These are phyloP conservation scores for Trilocha varians DNA, from an alignment of 2,888 invertebrate genomes.

Conservation along the genomic window DNA sequence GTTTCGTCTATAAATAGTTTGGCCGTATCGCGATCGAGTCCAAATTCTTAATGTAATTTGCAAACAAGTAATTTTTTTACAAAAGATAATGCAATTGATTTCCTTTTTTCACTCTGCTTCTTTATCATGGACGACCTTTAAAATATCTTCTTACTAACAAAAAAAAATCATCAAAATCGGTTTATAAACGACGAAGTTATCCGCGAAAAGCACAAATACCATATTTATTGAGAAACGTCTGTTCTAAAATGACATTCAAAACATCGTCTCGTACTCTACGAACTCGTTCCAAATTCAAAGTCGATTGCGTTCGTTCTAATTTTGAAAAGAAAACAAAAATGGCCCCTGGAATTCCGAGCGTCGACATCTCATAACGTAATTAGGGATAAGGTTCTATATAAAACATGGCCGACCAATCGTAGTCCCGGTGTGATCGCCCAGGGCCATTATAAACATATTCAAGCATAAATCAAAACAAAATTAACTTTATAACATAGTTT, in stretches of 20 bases:
- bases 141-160: too few relatives aligned
- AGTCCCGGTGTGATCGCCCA: slow-evolving; percentile 42
- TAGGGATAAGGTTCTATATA: slow-evolving; percentile 42
- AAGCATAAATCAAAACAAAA: slow-evolving; percentile 62
- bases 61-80: too few relatives aligned
- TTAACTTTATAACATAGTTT: slow-evolving; percentile 9
- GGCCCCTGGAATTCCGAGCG: slow-evolving; percentile 35
- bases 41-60: too few relatives aligned
- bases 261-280: not conserved
- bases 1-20: slow-evolving; percentile 7
- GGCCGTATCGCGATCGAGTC: too few relatives aligned
- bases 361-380: slow-evolving; percentile 45
- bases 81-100: too few relatives aligned
- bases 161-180: too few relatives aligned
- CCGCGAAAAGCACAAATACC: too few relatives aligned
- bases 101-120: too few relatives aligned
- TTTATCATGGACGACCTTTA: too few relatives aligned
- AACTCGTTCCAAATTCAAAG: slow-evolving; percentile 19
- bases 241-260: slow-evolving; percentile 5
- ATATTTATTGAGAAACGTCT: too few relatives aligned
- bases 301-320: slow-evolving; percentile 24
- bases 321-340: slow-evolving; percentile 31
- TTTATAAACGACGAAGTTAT: too few relatives aligned
- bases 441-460: slow-evolving; percentile 66
- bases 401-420: slow-evolving; percentile 33